Base-by-base conservation (phyloP, 2,888 invertebrate genomes). In the Chalcosyrphus nemorum region DNA sequence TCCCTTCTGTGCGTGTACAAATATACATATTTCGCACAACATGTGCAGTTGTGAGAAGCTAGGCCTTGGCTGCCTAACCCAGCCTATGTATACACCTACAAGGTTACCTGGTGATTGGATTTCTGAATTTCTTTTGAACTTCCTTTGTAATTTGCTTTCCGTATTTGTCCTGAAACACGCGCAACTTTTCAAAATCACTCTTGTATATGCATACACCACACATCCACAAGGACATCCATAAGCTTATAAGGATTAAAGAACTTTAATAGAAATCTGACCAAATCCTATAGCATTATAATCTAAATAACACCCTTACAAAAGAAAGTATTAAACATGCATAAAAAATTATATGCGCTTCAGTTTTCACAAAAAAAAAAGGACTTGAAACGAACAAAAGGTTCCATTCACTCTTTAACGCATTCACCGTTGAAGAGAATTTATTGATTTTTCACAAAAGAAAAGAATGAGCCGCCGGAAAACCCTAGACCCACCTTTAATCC, bases 361-460 rank as follows among this genome's bases (percentile, higher is more conserved):
- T 52, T 52, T 29, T 43, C 27, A 56, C 17, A 56, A 68, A 54
- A 43, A 21, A 56, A n/a, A n/a, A n/a, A n/a, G n/a, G n/a, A n/a
- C n/a, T n/a, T 11, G 43, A 29, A 11, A 6, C 9, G 11, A 45
- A 27, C 7, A 66, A 32, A 43, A 15, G 19, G 9, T 1, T 21
- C 2, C n/a, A n/a, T 21, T 2, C n/a, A n/a, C 9, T 52, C 21
- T 17, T 50, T 3, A 15, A 32, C 32, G 29, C 45, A 59, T 9
- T 24, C 59, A 41, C 59, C 29, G 11, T 24, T 17, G 32, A 56
- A 3, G 32, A 21, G 11, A 35, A 45, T 15, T 17, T 68, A 68
- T 66, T 59, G 57, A 68, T 76, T 76, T 68, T 50, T 17, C 15
- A 2, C 11, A 56, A 13, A 52, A 21, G 52, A 70, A 63, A 24